Percentiles rank a stretch among this genome's conserved stretches.
These are phyloP conservation scores for Myxocyprinus asiaticus DNA, from an alignment of 2,113 vertebrate species.

Conservation along the genomic window DNA sequence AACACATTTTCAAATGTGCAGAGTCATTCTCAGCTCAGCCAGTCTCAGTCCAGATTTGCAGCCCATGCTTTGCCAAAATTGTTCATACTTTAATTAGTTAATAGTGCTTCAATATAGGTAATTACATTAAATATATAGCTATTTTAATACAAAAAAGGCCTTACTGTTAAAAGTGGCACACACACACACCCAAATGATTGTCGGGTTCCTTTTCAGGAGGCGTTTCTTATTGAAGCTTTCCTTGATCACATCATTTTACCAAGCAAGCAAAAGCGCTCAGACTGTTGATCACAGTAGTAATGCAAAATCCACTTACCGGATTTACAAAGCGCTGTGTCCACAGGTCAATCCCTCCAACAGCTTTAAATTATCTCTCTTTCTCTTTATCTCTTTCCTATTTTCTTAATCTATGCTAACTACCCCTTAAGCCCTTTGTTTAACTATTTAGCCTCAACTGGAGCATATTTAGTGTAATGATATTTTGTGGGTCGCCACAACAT, in stretches of 20 bases:
- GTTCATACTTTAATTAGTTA: conserved; percentile 29
- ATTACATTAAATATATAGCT: conserved; percentile 18
- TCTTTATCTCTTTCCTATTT: neutral
- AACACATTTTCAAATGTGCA: conserved; percentile 17
- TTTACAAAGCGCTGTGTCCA: conserved; percentile 28
- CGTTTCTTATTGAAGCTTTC: neutral
- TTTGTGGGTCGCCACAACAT: too few species aligned
- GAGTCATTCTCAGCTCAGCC: conserved; percentile 21
- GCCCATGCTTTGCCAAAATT: conserved; percentile 5
- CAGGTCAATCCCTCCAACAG: conserved; percentile 39
- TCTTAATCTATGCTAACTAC: conserved; percentile 4
- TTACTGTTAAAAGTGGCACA: neutral
- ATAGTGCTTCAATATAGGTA: conserved; percentile 1
- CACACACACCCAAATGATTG: neutral
- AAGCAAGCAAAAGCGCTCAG: conserved; percentile 21
- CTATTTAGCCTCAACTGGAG: too few species aligned
- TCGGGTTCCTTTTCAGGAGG: neutral
- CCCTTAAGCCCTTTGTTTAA: neutral
- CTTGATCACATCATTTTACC: conserved; percentile 36
- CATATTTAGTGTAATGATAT: too few species aligned
- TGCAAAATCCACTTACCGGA: conserved; percentile 45
- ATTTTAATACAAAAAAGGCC: neutral
- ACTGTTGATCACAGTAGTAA: conserved; percentile 27
- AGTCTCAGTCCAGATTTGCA: neutral
- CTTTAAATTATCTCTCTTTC: conserved; percentile 35